A percentile compares a stretch with the other conserved stretches of the same genome.
Conservation (phyloP, 2,797 vertebrate species). For the Takifugu ocellatus region DNA sequence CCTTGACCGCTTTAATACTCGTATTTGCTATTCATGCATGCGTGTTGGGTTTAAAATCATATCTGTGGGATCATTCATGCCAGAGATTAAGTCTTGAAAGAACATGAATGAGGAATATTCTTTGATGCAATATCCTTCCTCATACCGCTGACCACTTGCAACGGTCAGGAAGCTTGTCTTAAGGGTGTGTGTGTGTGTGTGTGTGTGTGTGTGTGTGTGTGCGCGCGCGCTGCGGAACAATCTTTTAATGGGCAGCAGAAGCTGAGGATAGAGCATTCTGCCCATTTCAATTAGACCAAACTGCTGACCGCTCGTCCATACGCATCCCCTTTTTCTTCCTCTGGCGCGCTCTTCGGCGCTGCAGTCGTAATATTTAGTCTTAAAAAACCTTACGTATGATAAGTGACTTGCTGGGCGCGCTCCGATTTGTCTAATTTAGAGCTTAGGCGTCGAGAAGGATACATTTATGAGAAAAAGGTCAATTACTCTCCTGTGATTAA, state of each 20-base stretch:
- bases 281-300: conserved; percentile 69
- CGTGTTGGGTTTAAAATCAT: too few species aligned
- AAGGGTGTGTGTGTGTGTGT: too few species aligned
- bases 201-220: too few species aligned
- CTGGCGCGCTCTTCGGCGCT: conserved; percentile 11
- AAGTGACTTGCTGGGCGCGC: conserved; percentile 26
- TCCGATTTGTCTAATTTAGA: conserved; percentile 22
- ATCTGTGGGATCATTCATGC: too few species aligned
- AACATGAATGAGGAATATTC: conserved; percentile 23
- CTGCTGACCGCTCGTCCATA: conserved; percentile 44
- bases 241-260: conserved; percentile 57
- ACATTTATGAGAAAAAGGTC: conserved; percentile 20
- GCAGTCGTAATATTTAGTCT: conserved; percentile 6
- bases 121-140: conserved; percentile 37
- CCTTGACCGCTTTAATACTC: too few species aligned
- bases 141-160: conserved; percentile 37
- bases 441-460: conserved; percentile 9
- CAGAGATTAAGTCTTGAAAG: neutral
- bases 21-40: too few species aligned
- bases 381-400: conserved; percentile 23
- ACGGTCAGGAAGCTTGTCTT: conserved; percentile 15
- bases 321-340: conserved; percentile 15
- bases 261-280: conserved; percentile 42
- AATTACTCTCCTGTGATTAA: conserved; percentile 43
- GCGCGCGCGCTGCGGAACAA: conserved; percentile 46